A percentile compares a stretch with the other conserved stretches of the same genome.
These are phyloP conservation scores for Haliaeetus leucogaster DNA, from an alignment of 2,113 vertebrate genomes.

Conservation along the genomic window DNA sequence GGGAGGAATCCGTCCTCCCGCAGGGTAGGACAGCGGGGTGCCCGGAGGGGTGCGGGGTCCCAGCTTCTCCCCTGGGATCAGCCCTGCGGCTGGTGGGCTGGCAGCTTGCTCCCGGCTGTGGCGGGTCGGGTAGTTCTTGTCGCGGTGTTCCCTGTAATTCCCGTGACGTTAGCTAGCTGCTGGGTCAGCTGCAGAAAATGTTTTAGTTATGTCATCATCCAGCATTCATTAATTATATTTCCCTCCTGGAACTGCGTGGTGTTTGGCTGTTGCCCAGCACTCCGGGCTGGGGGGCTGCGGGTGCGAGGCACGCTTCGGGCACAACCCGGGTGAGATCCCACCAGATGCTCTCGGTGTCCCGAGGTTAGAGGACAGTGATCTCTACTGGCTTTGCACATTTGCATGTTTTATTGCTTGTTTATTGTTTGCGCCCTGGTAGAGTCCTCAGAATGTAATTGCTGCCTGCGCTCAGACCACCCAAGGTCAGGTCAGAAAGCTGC, in stretches of 20 bases:
- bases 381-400: not conserved
- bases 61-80: accelerated
- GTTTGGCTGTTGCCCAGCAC: not conserved
- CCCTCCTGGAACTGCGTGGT: not conserved
- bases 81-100: not conserved
- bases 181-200: not conserved
- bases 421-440: not conserved
- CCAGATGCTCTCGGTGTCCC: accelerated
- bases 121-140: accelerated
- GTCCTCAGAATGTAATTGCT: not conserved
- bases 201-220: not conserved
- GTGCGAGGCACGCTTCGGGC: not conserved
- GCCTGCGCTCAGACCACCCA: accelerated
- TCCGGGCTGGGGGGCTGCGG: not conserved
- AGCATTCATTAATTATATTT: accelerated
- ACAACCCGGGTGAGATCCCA: accelerated
- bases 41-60: not conserved
- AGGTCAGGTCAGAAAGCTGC: not conserved
- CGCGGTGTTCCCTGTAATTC: accelerated
- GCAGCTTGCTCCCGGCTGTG: not conserved
- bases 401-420: not conserved
- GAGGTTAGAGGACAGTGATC: not conserved
- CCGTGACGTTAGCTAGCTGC: not conserved
- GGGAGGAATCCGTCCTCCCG: not conserved
- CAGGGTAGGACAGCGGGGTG: not conserved